Percentiles rank a stretch among this genome's conserved stretches.
These are phyloP conservation scores for Argentina silus DNA, from an alignment of 2,797 vertebrate genomes.

Conservation along the genomic window DNA sequence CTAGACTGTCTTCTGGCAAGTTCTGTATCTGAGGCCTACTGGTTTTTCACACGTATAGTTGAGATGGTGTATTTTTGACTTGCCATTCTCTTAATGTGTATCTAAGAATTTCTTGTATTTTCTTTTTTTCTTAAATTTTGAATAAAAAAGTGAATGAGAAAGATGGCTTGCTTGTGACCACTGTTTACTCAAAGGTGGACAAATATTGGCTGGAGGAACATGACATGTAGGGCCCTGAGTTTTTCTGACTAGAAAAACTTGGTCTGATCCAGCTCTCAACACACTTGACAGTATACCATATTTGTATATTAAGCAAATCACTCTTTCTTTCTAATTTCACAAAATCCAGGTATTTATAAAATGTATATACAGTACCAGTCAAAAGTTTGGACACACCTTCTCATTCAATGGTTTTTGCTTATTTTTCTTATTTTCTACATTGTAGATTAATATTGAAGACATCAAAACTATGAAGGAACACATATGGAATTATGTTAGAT, in stretches of 20 bases:
- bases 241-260: too few relatives aligned
- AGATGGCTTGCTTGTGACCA: slow-evolving; percentile 22
- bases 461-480: too few relatives aligned
- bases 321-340: not conserved
- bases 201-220: too few relatives aligned
- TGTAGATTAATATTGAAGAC: too few relatives aligned
- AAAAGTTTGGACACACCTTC: too few relatives aligned
- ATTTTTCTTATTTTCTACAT: too few relatives aligned
- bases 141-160: slow-evolving; percentile 79
- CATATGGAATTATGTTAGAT: too few relatives aligned
- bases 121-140: slow-evolving; percentile 78
- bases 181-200: slow-evolving; percentile 19
- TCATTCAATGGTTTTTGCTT: too few relatives aligned
- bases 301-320: not conserved
- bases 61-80: slow-evolving; percentile 82
- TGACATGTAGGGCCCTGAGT: too few relatives aligned
- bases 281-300: not conserved
- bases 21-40: slow-evolving; percentile 88
- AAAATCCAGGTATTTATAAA: too few relatives aligned
- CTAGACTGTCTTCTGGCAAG: slow-evolving; percentile 72
- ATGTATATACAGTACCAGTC: too few relatives aligned
- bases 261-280: not conserved
- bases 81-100: slow-evolving; percentile 83
- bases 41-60: slow-evolving; percentile 82
- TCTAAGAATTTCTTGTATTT: slow-evolving; percentile 80